These are phyloP conservation scores for Sphecodes monilicornis DNA, from an alignment of 2,888 invertebrate species.

Conservation along the genomic window DNA sequence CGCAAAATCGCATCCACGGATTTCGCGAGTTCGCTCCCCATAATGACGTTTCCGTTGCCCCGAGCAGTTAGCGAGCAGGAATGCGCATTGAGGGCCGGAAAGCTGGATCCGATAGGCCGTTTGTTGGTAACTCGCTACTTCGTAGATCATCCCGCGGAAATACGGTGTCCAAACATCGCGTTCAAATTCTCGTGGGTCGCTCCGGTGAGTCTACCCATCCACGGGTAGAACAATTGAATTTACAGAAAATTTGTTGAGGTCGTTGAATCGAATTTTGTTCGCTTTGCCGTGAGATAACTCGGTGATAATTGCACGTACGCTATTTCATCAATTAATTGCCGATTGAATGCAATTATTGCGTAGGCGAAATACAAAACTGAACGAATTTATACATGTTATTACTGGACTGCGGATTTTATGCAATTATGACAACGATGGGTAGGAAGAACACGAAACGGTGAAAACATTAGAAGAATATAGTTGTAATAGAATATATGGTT, in stretches of 20 bases:
- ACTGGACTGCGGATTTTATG: too few species aligned
- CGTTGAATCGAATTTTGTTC: too few species aligned
- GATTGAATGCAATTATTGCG: too few species aligned
- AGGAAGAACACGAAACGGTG: too few species aligned
- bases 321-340: too few species aligned
- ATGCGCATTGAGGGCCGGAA: slow-evolving; percentile 13
- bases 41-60: slow-evolving; percentile 3
- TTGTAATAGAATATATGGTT: too few species aligned
- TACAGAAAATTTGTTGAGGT: neutral
- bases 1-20: slow-evolving; percentile 15
- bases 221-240: neutral
- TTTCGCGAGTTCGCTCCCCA: slow-evolving; percentile 1
- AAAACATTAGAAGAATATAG: too few species aligned
- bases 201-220: neutral
- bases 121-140: slow-evolving; percentile 56
- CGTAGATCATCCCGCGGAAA: slow-evolving; percentile 64
- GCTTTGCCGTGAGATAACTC: too few species aligned
- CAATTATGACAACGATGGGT: too few species aligned
- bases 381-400: too few species aligned
- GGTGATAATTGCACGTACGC: too few species aligned
- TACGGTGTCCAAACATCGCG: slow-evolving; percentile 26
- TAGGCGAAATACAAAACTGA: too few species aligned
- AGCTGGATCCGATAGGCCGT: slow-evolving; percentile 32
- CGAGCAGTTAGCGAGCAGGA: slow-evolving; percentile 1
- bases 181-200: neutral